These are phyloP conservation scores for Eulemur macaco DNA, from an alignment of 2,113 vertebrate genomes.

Conservation along the genomic window DNA sequence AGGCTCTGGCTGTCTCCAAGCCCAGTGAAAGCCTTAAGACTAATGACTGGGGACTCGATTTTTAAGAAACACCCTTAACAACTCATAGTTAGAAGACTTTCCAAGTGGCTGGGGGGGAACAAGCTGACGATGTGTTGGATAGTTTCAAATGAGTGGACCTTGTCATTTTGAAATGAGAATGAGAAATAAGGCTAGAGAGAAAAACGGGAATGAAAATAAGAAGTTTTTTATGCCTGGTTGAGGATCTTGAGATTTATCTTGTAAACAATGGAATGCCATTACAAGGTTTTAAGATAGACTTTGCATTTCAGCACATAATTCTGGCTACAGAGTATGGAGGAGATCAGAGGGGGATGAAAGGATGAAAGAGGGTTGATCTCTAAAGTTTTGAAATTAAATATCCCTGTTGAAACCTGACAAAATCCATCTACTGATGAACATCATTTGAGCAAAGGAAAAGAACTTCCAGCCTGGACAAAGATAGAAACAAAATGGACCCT, in stretches of 20 bases:
- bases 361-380: neutral
- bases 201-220: constrained; percentile 14
- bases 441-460: constrained; percentile 36
- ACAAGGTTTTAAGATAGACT: constrained; percentile 10
- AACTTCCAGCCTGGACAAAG: neutral
- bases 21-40: neutral
- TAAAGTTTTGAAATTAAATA: constrained; percentile 48
- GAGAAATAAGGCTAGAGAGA: constrained; percentile 13
- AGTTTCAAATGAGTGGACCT: neutral
- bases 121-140: neutral
- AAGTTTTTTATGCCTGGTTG: neutral
- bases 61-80: constrained; percentile 6
- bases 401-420: neutral
- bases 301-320: constrained; percentile 43
- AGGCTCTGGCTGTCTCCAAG: neutral
- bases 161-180: neutral
- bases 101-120: fast-evolving
- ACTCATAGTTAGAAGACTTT: neutral
- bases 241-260: constrained; percentile 22
- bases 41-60: neutral
- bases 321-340: neutral
- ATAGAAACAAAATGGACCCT: neutral
- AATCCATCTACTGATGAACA: neutral
- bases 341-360: constrained; percentile 27
- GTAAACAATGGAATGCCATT: neutral